These are phyloP conservation scores for Brachypteracias leptosomus DNA, from an alignment of 2,113 vertebrate genomes.

Conservation along the genomic window DNA sequence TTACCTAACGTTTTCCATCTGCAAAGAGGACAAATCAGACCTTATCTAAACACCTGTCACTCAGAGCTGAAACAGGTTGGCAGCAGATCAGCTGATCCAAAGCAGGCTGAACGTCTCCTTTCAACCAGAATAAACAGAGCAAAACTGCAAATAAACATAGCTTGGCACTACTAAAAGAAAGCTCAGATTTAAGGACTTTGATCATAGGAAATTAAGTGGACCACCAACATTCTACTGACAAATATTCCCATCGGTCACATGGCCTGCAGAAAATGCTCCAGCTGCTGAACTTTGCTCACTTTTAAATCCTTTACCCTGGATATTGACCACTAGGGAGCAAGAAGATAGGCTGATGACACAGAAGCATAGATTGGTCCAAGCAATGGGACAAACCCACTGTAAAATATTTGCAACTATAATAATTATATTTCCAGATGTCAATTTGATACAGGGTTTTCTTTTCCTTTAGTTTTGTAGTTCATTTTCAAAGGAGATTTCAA, in stretches of 20 bases:
- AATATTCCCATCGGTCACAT: not conserved
- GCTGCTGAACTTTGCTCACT: slow-evolving; percentile 16
- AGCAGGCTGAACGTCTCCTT: slow-evolving; percentile 34
- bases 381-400: not conserved
- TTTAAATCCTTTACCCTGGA: not conserved
- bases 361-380: not conserved
- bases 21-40: not conserved
- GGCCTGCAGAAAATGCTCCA: slow-evolving; percentile 31
- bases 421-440: not conserved
- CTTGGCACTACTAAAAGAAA: slow-evolving; percentile 41
- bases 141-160: slow-evolving; percentile 67
- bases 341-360: not conserved
- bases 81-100: slow-evolving; percentile 41
- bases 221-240: slow-evolving; percentile 56
- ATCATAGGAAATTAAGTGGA: slow-evolving; percentile 56
- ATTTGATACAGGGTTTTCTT: not conserved
- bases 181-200: slow-evolving; percentile 50
- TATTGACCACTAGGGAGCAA: not conserved
- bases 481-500: not conserved
- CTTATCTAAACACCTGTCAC: slow-evolving; percentile 70
- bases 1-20: slow-evolving; percentile 34
- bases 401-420: not conserved
- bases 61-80: slow-evolving; percentile 21
- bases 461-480: not conserved
- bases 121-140: slow-evolving; percentile 65